phyloP scores from a whole-genome alignment of 2,888 invertebrate species.

The Nebria brevicollis region DNA sequence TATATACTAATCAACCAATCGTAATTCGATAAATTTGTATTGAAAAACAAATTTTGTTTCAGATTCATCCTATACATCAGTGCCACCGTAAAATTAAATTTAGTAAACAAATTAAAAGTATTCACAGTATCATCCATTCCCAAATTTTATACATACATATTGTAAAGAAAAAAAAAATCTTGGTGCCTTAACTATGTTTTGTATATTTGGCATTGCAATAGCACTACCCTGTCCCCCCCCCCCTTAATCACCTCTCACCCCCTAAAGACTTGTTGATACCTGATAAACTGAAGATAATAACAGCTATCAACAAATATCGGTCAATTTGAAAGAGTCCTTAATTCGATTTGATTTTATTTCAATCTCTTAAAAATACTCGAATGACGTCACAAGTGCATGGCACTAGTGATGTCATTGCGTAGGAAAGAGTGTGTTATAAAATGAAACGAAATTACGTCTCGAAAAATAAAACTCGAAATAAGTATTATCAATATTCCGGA shows the following conservation, averaged over 20 bases:
- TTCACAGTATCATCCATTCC: constrained; percentile 26
- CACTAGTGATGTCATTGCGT: no score
- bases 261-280: neutral
- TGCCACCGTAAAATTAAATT: constrained; percentile 57
- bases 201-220: constrained; percentile 44
- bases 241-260: neutral
- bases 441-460: neutral
- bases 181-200: constrained; percentile 46
- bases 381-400: neutral
- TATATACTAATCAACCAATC: no score
- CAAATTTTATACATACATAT: constrained; percentile 11
- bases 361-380: neutral
- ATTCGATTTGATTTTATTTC: neutral
- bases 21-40: no score
- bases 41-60: constrained; percentile 16
- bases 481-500: constrained; percentile 37
- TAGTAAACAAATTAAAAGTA: constrained; percentile 23
- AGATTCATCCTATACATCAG: constrained; percentile 55
- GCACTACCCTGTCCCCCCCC: neutral
- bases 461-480: neutral
- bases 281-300: neutral
- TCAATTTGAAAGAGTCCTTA: neutral
- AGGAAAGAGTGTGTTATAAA: no score
- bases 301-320: neutral
- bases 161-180: constrained; percentile 35